Evolutionary conservation across 64 coral and sea anemone genomes (phyloP), one percentile per base, ranked within the genome.

Genomic region (Dendrophyllia cribrosa): DNA sequence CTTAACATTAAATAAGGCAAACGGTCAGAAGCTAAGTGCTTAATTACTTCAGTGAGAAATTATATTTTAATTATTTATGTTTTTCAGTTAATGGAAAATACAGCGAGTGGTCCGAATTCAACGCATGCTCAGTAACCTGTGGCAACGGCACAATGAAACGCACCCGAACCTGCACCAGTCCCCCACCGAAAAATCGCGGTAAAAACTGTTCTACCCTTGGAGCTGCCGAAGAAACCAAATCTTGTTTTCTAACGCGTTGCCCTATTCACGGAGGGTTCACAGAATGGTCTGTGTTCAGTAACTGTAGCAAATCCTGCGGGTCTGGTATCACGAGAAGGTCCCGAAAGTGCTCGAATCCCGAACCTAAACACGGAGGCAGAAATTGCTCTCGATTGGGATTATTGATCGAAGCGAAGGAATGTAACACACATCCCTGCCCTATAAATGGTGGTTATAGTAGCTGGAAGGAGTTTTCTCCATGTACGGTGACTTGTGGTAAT

Each of bases 391-490:
- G 55, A 26, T 73, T 93, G 16, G 95, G 75, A 55, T 60, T 47
- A 53, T 24, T 26, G 5, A 22, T 91, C n/a, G 79, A 97, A 65
- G 69, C 26, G 56, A 22, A 52, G 5, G 14, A 46, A 0, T 97
- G 95, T 70, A 97, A 94, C 49, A 83, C 82, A 46, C 48, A 94
- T 10, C 92, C 82, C 2, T 97, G 95, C 61, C 95, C 95, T 19
- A 94, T 97, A 51, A 47, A 94, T 43, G 95, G 95, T 9, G 92
- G 70, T 9, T 97, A 97, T 50, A 82, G 88, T 1, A 16, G 66
- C 48, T 97, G 95, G 95, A 80, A 92, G n/a, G 77, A 66, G 17
- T 97, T 89, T 82, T 87, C 92, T 5, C 24, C 50, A 66, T 97
- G 95, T 43, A 90, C 92, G 1, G 87, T 82, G 68, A 60, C 95